phyloP scores from a whole-genome alignment of 2,888 invertebrate genomes.

The Danaus chrysippus region DNA sequence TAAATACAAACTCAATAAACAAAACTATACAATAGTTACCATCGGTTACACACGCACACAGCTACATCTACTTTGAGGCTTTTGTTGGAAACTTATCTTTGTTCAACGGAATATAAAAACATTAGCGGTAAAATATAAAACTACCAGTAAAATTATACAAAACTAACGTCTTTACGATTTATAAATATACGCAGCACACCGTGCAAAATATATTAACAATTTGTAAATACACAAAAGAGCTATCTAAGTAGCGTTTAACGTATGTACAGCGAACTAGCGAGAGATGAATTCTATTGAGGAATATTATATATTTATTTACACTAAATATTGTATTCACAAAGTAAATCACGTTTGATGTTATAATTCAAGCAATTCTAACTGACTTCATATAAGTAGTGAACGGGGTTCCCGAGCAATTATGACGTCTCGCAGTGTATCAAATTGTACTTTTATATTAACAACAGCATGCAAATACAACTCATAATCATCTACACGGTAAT shows the following conservation, averaged over 20 bases:
- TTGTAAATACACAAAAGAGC: background rate
- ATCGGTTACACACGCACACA: conserved; percentile 10
- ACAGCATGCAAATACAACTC: no score
- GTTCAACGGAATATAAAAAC: background rate
- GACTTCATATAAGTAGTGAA: no score
- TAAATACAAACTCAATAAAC: background rate
- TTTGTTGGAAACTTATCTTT: background rate
- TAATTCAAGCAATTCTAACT: no score
- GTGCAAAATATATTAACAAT: background rate
- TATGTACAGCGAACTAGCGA: background rate
- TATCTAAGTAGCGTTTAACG: conserved; percentile 3
- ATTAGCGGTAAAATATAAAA: background rate
- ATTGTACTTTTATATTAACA: no score
- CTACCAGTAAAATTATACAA: background rate
- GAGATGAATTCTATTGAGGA: background rate
- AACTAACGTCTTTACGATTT: background rate
- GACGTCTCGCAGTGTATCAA: no score
- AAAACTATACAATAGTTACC: conserved; percentile 1
- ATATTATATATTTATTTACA: conserved; percentile 1
- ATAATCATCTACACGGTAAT: no score
- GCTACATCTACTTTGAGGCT: conserved; percentile 3
- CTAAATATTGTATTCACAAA: background rate
- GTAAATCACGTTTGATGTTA: background rate
- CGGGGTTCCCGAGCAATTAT: no score
- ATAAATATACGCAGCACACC: background rate